Percentiles rank a stretch among this genome's conserved stretches.
Conservation (phyloP, 2,113 vertebrate genomes). For the Peromyscus californicus region DNA sequence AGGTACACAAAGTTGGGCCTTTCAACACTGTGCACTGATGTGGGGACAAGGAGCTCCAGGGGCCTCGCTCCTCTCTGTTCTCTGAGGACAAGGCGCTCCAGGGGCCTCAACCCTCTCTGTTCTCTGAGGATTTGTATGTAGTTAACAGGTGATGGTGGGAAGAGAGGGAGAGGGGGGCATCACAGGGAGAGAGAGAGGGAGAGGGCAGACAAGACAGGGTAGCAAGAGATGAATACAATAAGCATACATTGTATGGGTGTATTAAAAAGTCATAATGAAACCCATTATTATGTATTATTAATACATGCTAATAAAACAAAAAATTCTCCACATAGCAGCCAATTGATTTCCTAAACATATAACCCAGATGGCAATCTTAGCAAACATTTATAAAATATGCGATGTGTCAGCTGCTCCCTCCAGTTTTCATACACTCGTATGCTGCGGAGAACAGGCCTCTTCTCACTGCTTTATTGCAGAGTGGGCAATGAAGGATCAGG, state of each 20-base stretch:
- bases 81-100: background rate
- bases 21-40: background rate
- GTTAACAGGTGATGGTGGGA: background rate
- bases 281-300: background rate
- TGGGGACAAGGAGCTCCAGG: background rate
- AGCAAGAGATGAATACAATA: background rate
- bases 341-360: slow-evolving; percentile 1
- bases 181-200: background rate
- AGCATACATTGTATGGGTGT: background rate
- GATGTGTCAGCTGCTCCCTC: background rate
- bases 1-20: too few relatives aligned
- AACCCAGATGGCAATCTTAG: slow-evolving; percentile 7
- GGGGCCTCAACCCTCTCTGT: background rate
- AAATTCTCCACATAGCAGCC: background rate
- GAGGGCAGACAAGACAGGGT: background rate
- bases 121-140: background rate
- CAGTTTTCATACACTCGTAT: background rate
- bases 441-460: background rate
- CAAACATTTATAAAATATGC: background rate
- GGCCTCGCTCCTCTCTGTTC: background rate
- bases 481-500: background rate
- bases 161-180: too few relatives aligned
- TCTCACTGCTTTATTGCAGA: background rate
- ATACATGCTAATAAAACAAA: background rate
- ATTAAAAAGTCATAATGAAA: background rate